Base-by-base conservation (phyloP, 2,113 vertebrate genomes). In the Ochotona princeps region DNA sequence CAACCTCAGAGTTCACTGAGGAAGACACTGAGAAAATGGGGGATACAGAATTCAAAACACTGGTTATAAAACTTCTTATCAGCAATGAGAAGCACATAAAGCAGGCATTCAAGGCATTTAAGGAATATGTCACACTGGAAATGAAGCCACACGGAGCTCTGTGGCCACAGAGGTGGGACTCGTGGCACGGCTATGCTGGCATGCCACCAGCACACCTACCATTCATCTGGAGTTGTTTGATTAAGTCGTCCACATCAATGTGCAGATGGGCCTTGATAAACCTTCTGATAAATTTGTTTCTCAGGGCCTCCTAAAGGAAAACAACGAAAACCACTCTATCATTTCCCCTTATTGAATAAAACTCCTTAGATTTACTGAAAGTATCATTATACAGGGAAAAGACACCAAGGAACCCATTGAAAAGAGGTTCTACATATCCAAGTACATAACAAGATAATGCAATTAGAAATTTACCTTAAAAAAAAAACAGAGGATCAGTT, bases 211-310 rank as follows among this genome's bases (percentile, higher is more conserved):
- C 21, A 10, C 61, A 93, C 98, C 2, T 95, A 98, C 98, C 97
- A 1, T 97, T 98, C 0, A 23, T 30, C 79, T 97, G 92, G 35
- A 98, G 96, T 28, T 97, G 94, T 83, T 94, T 83, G 0, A 73
- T 76, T 21, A 98, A 92, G 6, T 94, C 81, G 76, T 96, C 97
- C 49, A 79, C 88, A 54, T 98, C 95, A 54, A 98, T 65, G 66
- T 97, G 93, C 95, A 98, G 81, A 84, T 97, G 97, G 25, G 91
- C 98, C 94, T 98, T 95, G 84, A 98, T 38, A 26, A 97, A 98
- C n/a, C 94, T 97, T 72, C 96, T 97, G 94, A 98, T 20, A 18
- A 98, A 98, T 74, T 86, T 96, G 80, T 74, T 98, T 65, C 95
- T 93, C 87, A 98, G 92, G 51, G 89, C 63, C 67, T 97, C 97